Evolutionary conservation across 2,797 vertebrate species (phyloP), one percentile per base, ranked within the genome.

Genomic region (Stomatorhinus walkeri): DNA sequence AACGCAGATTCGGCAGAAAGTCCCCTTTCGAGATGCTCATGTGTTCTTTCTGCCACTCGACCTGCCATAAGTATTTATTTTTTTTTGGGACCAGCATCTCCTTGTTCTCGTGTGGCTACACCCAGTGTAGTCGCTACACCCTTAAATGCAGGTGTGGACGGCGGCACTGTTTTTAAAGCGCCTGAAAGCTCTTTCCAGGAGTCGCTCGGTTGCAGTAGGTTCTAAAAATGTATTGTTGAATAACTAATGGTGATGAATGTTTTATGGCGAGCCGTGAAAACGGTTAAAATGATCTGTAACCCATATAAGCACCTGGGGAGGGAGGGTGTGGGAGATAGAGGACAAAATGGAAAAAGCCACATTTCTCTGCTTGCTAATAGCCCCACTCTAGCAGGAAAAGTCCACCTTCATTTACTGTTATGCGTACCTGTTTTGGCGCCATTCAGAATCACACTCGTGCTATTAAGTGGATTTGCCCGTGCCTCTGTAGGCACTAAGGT

Each of bases 181-280:
- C 81, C 32, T 81, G 36, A 76, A 72, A 89, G 51, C 88, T 89
- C 76, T 22, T 87, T 61, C 28, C 12, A 68, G 36, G 85, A 54
- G 16, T 46, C 88, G 48, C 16, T 16, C 9, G 86, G 90, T 89
- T 22, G 43, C 59, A 12, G 54, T 81, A 85, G 16, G 4, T 49
- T 85, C 51, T 87, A 54, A 64, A 91, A 68, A 87, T 36, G 89
- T 88, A 52, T 51, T 19, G 88, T 90, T 91, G 46, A 90, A 91
- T 91, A 90, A 90, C 36, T 90, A 84, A 89, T 32, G 83, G 83
- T 48, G 16, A 87, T 24, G 54, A 90, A 91, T 91, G 76, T 87
- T 89, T 88, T 64, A 89, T 89, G 24, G 89, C 56, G 87, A 5
- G n/a, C 43, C 32, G 61, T 56, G 61, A 79, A 89, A 88, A 89